These are phyloP conservation scores for Tragelaphus imberbis DNA, from an alignment of 2,113 vertebrate species.

Conservation along the genomic window DNA sequence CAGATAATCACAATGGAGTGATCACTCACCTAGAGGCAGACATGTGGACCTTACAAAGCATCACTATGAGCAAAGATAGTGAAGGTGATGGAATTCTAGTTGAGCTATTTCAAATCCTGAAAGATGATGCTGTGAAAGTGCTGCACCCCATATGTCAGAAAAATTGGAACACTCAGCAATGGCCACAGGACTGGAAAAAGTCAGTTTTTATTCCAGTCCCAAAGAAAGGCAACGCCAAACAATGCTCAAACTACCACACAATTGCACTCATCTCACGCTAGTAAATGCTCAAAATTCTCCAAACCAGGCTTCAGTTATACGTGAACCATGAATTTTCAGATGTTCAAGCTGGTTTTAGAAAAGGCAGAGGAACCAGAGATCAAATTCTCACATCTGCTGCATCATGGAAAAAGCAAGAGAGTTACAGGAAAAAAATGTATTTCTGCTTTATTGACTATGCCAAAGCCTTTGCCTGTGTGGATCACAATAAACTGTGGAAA, in stretches of 20 bases:
- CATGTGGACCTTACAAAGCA: background rate
- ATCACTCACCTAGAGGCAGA: background rate
- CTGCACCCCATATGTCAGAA: accelerated
- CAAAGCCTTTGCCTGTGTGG: background rate
- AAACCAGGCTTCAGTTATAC: background rate
- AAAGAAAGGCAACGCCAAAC: background rate
- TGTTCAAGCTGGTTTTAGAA: background rate
- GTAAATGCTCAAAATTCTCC: background rate
- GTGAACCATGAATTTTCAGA: background rate
- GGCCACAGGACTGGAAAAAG: background rate
- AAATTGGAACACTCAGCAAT: background rate
- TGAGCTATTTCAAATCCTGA: background rate
- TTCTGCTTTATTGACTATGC: background rate
- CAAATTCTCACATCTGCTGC: accelerated
- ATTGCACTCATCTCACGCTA: background rate
- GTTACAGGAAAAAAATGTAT: background rate
- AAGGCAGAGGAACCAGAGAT: background rate
- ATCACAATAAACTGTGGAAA: background rate
- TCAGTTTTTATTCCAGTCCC: background rate
- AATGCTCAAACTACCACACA: background rate
- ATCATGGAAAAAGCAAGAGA: background rate
- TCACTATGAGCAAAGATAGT: background rate
- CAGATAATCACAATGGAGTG: background rate
- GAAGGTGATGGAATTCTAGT: background rate
- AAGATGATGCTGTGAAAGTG: background rate